Base-by-base conservation (phyloP, 2,797 vertebrate species). In the Chanos chanos region DNA sequence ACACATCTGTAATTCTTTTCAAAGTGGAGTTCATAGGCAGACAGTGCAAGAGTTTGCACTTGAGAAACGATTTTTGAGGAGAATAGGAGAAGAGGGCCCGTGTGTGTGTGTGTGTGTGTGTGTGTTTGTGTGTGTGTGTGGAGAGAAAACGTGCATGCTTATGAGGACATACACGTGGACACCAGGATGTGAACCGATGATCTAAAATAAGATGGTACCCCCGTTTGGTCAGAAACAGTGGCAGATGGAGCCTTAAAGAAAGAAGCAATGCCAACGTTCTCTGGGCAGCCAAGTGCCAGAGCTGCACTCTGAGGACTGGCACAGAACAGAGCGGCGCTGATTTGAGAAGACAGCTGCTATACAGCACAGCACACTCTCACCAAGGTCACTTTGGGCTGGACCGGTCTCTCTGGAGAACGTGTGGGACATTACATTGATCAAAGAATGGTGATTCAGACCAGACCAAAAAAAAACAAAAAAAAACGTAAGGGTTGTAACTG, bases 241-340 rank as follows among this genome's bases (percentile, higher is more conserved):
- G 86, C 89, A 92, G 89, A 92, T 91, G 90, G 90, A 89, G 83
- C 85, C 86, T 85, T 82, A 85, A 85, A 89, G 83, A 89, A 87
- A 83, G 81, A 87, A 85, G 82, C 79, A 83, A 85, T 89, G 86
- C 85, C 85, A 86, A 87, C 83, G 81, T 88, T 89, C 67, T 86
- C 82, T 81, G 81, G 86, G 85, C 85, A 66, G 84, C 86, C 81
- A 70, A 75, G 82, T 87, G 88, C 87, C 88, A 90, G 87, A 82
- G 79, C 77, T 72, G 83, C 80, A 77, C 83, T 85, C 77, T 63
- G 77, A 75, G 81, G 85, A 84, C 80, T 84, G 63, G 76, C 68
- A 72, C 83, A 85, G 85, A 87, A 82, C 76, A 25, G 77, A 75
- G 74, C 77, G 76, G 74, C 77, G 75, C 79, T 81, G 77, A 81